phyloP scores from a whole-genome alignment of 2,797 vertebrate species.

The Emys orbicularis region DNA sequence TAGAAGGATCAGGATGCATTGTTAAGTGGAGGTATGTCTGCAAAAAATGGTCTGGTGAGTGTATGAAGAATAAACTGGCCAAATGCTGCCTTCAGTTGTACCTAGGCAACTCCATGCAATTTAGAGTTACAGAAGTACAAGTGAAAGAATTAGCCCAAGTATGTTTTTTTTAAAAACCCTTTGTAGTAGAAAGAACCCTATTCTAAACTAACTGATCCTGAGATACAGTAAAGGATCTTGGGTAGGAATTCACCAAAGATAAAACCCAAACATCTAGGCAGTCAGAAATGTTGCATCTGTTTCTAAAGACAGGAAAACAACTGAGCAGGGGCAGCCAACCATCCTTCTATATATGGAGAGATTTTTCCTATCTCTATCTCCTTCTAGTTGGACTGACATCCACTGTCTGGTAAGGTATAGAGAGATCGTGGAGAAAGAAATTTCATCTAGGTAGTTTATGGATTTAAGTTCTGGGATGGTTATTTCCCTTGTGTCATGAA shows the following conservation, averaged over 20 bases:
- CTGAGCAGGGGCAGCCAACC: background rate
- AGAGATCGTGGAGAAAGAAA: background rate
- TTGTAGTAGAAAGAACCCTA: background rate
- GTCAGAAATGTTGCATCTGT: background rate
- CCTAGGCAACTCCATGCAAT: background rate
- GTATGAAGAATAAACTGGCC: background rate
- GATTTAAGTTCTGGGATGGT: background rate
- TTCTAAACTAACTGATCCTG: background rate
- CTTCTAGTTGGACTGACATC: background rate
- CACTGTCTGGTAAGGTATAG: background rate
- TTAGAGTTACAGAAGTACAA: background rate
- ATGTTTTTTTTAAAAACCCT: background rate
- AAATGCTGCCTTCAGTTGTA: background rate
- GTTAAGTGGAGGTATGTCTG: background rate
- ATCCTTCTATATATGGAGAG: background rate
- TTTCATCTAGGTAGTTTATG: background rate
- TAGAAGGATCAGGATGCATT: background rate
- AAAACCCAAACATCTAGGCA: background rate
- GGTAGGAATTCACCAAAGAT: background rate
- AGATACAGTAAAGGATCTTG: background rate
- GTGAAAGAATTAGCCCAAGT: background rate
- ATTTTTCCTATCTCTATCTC: background rate
- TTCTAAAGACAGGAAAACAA: background rate
- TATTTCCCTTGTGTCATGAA: background rate
- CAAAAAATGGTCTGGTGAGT: background rate